Evolutionary conservation across 2,113 vertebrate genomes (phyloP).

Genomic region (Hippolais icterina): DNA sequence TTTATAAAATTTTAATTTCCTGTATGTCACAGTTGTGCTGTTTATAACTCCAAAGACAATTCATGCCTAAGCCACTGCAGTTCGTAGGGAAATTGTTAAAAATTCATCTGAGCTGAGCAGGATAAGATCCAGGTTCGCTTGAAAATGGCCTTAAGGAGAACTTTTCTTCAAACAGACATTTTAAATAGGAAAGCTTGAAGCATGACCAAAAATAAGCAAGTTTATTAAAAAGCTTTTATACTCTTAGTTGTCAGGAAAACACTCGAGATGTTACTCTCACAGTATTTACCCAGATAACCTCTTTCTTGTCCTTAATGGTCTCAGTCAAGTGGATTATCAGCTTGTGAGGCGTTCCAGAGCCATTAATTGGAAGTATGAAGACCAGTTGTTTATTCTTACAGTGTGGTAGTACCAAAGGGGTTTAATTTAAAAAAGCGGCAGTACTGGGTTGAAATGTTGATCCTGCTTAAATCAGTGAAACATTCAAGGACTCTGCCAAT

Average conservation of each 20-base stretch:
- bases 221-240: slow-evolving; percentile 1
- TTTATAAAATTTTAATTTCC: slow-evolving; percentile 56
- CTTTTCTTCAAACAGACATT: neutral
- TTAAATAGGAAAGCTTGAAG: neutral
- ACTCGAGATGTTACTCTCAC: neutral
- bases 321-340: neutral
- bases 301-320: neutral
- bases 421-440: neutral
- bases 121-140: neutral
- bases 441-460: neutral
- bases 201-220: neutral
- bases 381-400: neutral
- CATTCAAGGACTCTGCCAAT: neutral
- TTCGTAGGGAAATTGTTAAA: slow-evolving; percentile 34
- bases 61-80: neutral
- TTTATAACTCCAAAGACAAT: slow-evolving; percentile 55
- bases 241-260: neutral
- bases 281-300: neutral
- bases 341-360: neutral
- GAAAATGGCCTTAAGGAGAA: slow-evolving; percentile 1
- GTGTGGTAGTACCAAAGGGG: neutral
- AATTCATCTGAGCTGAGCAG: slow-evolving; percentile 11
- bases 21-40: slow-evolving; percentile 1
- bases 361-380: neutral
- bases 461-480: neutral